Base-by-base conservation (phyloP, 1,140 invertebrate genomes). In the Ceratina australensis region DNA sequence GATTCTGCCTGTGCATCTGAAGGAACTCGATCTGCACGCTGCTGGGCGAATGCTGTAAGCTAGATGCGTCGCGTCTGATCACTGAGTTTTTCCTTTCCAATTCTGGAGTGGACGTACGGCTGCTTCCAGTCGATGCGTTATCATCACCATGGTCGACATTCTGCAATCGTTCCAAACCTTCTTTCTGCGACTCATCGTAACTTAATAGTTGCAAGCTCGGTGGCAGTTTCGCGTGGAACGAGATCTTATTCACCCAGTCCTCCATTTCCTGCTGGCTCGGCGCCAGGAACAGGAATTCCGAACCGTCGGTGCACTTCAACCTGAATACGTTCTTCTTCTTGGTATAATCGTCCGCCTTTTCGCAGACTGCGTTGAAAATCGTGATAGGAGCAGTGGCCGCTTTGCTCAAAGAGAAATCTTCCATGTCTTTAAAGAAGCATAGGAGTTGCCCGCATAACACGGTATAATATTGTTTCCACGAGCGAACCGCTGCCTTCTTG, bases 351-450 rank as follows among this genome's bases (percentile, higher is more conserved):
- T 95, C 95, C 1, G 98, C 98, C 54, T 96, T 95, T 79, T 95
- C 94, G 92, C 97, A 98, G 59, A 94, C 93, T 2, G 97, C 96
- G 80, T 98, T 96, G 78, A 97, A 95, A 66, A 99, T 96, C 65
- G 96, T 97, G 7, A 99, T 95, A 0, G 98, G 98, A 0, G 98
- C 96, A 3, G 96, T 95, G 0, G 97, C 95, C 0, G 97, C 97
- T 92, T 98, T 98, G 84, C 96, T 95, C 73, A 95, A 94, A 59
- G 94, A 93, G 92, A 99, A 99, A 93, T 98, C 98, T 78, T 96
- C 95, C 86, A 97, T 95, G 89, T 99, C 98, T 89, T 98, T 98
- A 93, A 99, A 99, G 95, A 99, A 99, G 92, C 98, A 99, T 26
- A 99, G 92, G 75, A 99, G 91, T 90, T 99, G 98, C 0, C 98